These are phyloP conservation scores for Sternarchorhynchus goeldii DNA, from an alignment of 2,797 vertebrate genomes.

Conservation along the genomic window DNA sequence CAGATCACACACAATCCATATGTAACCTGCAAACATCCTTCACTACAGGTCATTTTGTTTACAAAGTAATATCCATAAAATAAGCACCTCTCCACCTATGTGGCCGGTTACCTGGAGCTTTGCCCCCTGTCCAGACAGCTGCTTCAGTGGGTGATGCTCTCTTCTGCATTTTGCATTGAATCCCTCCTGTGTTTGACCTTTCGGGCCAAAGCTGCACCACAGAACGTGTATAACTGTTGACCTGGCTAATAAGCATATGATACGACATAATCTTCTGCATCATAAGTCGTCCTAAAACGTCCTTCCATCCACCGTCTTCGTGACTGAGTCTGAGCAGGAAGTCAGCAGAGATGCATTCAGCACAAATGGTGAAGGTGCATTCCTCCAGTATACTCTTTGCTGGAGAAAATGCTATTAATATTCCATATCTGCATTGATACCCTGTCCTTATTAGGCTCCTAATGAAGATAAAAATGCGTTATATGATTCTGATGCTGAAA, in stretches of 20 bases:
- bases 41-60: slow-evolving; percentile 24
- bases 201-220: too few species aligned
- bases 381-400: slow-evolving; percentile 24
- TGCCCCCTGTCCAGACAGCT: slow-evolving; percentile 49
- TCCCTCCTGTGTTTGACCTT: too few species aligned
- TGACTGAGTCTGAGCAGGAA: background rate
- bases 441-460: slow-evolving; percentile 71
- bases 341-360: background rate
- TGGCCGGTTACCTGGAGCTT: background rate
- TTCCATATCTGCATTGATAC: slow-evolving; percentile 61
- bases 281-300: too few species aligned
- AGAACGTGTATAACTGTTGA: too few species aligned
- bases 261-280: too few species aligned
- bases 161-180: slow-evolving; percentile 15
- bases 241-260: too few species aligned
- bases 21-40: slow-evolving; percentile 5
- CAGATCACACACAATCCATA: background rate
- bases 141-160: slow-evolving; percentile 30
- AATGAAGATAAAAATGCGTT: slow-evolving; percentile 70
- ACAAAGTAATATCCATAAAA: slow-evolving; percentile 43
- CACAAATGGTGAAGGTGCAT: slow-evolving; percentile 6
- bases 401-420: slow-evolving; percentile 57
- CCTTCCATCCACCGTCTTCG: background rate
- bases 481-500: slow-evolving; percentile 67
- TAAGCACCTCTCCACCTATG: background rate